These are phyloP conservation scores for Brachystomella parvula DNA, from an alignment of 1,140 invertebrate genomes.

Conservation along the genomic window DNA sequence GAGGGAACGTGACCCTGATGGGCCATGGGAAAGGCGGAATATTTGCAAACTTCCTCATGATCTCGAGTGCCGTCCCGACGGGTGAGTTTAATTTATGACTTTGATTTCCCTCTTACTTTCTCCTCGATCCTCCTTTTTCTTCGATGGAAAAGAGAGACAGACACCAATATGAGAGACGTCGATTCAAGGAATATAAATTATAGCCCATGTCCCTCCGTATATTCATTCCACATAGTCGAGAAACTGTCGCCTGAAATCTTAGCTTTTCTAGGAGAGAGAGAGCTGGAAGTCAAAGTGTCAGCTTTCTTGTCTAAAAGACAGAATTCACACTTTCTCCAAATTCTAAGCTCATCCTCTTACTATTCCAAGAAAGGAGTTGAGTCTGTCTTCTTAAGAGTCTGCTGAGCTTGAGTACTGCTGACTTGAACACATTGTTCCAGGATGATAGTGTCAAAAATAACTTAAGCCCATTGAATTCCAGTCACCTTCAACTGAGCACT, in stretches of 20 bases:
- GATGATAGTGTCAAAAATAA: no score
- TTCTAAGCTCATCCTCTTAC: not conserved
- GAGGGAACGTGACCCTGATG: slow-evolving; percentile 83
- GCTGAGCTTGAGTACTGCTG: no score
- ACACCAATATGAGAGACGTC: slow-evolving; percentile 5
- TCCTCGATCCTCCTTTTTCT: not conserved
- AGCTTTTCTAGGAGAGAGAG: not conserved
- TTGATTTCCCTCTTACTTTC: no score
- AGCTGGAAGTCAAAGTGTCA: slow-evolving; percentile 9
- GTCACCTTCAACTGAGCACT: no score
- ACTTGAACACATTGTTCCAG: no score
- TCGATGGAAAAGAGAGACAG: not conserved
- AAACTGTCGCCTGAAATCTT: not conserved
- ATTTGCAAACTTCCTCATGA: slow-evolving; percentile 86
- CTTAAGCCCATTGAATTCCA: no score
- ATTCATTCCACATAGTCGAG: not conserved
- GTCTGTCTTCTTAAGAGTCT: no score
- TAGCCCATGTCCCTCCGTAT: not conserved
- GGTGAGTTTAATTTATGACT: slow-evolving; percentile 53
- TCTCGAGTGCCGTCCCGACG: slow-evolving; percentile 82
- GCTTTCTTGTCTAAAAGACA: no score
- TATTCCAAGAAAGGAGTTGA: no score
- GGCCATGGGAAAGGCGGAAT: slow-evolving; percentile 92
- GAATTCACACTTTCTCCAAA: slow-evolving; percentile 1
- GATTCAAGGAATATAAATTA: slow-evolving; percentile 2